phyloP scores from a whole-genome alignment of 2,797 vertebrate genomes.

The Pantherophis alleghaniensis region DNA sequence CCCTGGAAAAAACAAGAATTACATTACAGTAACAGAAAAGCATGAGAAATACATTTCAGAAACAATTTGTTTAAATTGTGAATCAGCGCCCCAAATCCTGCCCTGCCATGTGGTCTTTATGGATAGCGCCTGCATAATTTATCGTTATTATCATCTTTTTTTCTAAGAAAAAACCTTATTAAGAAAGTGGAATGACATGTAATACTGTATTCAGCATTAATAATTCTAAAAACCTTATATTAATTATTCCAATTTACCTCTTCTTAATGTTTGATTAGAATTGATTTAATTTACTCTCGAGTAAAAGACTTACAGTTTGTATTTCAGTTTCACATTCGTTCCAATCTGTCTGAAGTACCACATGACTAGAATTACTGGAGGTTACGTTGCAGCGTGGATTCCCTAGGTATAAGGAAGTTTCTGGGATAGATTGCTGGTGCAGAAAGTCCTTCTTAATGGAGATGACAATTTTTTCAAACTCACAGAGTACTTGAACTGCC shows the following conservation, averaged over 20 bases:
- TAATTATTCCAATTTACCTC: background rate
- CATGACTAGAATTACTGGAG: slow-evolving; percentile 71
- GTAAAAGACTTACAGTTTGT: slow-evolving; percentile 71
- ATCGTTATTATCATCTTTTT: background rate
- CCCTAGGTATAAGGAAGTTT: slow-evolving; percentile 79
- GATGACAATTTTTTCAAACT: slow-evolving; percentile 70
- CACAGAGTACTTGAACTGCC: slow-evolving; percentile 74
- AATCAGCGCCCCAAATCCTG: background rate
- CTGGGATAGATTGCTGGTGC: slow-evolving; percentile 67
- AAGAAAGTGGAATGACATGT: background rate
- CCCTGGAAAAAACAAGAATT: background rate
- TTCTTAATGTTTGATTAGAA: background rate
- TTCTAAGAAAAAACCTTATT: background rate
- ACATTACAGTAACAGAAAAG: background rate
- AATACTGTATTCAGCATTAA: background rate
- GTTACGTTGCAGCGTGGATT: slow-evolving; percentile 73
- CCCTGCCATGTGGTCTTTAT: background rate
- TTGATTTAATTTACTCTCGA: background rate
- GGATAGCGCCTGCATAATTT: background rate
- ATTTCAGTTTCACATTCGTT: slow-evolving; percentile 73
- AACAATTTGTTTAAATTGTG: background rate
- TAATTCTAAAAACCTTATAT: background rate
- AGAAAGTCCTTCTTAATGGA: slow-evolving; percentile 75
- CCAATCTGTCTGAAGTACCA: slow-evolving; percentile 78
- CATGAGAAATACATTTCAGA: background rate